Evolutionary conservation across 2,888 invertebrate genomes (phyloP).

Genomic region (Scaptomyza caliginosa): DNA sequence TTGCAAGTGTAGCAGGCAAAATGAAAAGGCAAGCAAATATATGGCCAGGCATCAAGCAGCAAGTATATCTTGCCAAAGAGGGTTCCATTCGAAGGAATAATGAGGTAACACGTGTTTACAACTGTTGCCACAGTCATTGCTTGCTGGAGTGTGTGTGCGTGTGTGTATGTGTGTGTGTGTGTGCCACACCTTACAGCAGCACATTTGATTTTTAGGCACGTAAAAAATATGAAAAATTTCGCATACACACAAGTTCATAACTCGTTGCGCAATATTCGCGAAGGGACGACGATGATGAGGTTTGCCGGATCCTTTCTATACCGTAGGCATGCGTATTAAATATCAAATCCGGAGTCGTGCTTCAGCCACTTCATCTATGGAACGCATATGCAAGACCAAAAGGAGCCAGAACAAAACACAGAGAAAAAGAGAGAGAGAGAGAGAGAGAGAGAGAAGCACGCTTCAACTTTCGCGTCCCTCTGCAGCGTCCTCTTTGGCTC

Average conservation of each 20-base stretch:
- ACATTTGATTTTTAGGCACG: constrained; percentile 66
- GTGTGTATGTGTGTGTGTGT: neutral
- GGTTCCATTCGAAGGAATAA: constrained; percentile 27
- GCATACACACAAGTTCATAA: constrained; percentile 65
- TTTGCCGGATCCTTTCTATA: constrained; percentile 11
- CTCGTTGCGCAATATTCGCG: constrained; percentile 48
- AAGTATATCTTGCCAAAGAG: neutral
- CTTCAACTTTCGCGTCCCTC: neutral
- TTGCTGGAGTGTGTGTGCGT: neutral
- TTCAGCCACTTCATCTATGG: constrained; percentile 45
- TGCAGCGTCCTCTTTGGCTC: neutral
- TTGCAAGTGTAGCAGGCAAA: neutral
- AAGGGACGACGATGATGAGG: neutral
- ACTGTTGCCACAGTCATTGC: constrained; percentile 36
- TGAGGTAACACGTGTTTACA: constrained; percentile 58
- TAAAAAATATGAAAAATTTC: constrained; percentile 74
- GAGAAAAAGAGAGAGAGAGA: too few relatives aligned
- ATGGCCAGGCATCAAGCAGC: constrained; percentile 12
- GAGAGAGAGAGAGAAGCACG: constrained; percentile 1
- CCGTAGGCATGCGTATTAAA: constrained; percentile 75
- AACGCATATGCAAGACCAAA: constrained; percentile 2
- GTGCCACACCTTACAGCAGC: constrained; percentile 27
- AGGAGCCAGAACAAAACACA: neutral
- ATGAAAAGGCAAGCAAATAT: neutral
- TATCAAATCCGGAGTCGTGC: constrained; percentile 41